phyloP scores from a whole-genome alignment of 2,113 vertebrate species.

The Cynocephalus volans region DNA sequence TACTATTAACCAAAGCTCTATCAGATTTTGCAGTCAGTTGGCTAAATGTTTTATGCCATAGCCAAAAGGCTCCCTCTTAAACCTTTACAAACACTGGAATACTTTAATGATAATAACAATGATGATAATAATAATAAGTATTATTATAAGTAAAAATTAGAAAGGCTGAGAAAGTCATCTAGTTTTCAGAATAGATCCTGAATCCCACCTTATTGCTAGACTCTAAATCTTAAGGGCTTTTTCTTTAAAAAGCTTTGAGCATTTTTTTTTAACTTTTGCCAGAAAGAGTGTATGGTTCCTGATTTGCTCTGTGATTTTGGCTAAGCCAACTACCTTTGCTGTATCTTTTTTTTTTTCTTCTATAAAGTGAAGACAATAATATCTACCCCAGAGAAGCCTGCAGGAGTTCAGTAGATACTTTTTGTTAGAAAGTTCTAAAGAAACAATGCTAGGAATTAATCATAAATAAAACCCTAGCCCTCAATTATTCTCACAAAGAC shows the following conservation, averaged over 20 bases:
- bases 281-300: not conserved
- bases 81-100: not conserved
- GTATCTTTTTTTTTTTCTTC: not conserved
- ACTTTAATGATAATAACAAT: not conserved
- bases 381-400: not conserved
- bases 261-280: not conserved
- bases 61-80: not conserved
- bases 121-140: not conserved
- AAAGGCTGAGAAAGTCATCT: not conserved
- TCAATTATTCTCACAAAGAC: conserved; percentile 1
- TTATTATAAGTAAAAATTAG: not conserved
- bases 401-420: not conserved
- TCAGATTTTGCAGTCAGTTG: not conserved
- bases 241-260: not conserved
- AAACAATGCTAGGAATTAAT: not conserved
- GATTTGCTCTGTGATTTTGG: not conserved
- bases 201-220: not conserved
- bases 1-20: not conserved
- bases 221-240: not conserved
- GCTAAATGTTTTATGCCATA: not conserved
- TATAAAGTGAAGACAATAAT: not conserved
- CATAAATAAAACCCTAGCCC: not conserved
- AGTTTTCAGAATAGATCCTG: not conserved
- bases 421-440: not conserved
- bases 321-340: not conserved